A percentile compares a stretch with the other conserved stretches of the same genome.
Evolutionary conservation across 2,113 vertebrate species (phyloP).

Genomic region (Gasterosteus nipponicus): DNA sequence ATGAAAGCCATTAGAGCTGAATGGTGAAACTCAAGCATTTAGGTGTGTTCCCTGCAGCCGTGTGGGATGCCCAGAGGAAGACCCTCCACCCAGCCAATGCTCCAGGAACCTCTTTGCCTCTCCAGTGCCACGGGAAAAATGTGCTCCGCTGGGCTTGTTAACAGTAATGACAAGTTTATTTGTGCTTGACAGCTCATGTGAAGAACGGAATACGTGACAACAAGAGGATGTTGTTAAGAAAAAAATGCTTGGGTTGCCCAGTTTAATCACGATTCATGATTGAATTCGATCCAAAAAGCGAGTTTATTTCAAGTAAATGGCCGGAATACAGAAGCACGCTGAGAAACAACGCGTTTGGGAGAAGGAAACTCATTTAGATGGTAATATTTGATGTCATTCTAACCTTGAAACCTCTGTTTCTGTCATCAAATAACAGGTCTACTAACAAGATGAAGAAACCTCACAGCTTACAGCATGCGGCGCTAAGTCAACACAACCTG

Average conservation of each 20-base stretch:
- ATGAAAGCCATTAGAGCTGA: constrained; percentile 12
- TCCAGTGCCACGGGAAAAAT: constrained; percentile 27
- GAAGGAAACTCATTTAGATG: constrained; percentile 15
- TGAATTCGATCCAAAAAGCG: background rate
- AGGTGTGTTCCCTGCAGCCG: constrained; percentile 49
- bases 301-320: background rate
- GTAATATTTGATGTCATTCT: constrained; percentile 21
- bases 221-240: background rate
- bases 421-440: constrained; percentile 38
- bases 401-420: constrained; percentile 47
- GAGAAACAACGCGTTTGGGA: background rate
- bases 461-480: constrained; percentile 51
- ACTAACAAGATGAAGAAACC: constrained; percentile 37
- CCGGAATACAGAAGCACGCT: background rate
- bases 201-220: background rate
- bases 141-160: constrained; percentile 39
- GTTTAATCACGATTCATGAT: constrained; percentile 3
- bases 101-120: constrained; percentile 51
- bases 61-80: constrained; percentile 62
- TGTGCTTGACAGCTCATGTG: constrained; percentile 26
- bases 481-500: constrained; percentile 73
- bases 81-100: constrained; percentile 23
- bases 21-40: constrained; percentile 40
- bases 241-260: background rate
- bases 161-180: constrained; percentile 36